phyloP scores from a whole-genome alignment of 2,113 vertebrate species.

The Pedionomus torquatus region DNA sequence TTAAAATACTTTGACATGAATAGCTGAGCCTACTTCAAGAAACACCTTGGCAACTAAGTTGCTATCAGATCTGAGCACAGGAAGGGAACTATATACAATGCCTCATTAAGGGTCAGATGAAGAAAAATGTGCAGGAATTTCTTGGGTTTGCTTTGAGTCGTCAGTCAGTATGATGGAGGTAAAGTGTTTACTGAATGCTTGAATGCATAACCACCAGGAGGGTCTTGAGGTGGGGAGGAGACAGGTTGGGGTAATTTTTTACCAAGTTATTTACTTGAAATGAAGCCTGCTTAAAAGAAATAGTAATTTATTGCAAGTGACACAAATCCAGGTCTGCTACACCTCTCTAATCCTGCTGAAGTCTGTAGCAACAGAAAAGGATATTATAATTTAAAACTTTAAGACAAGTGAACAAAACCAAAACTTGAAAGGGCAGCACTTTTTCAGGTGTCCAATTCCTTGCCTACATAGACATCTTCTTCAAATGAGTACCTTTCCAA shows the following conservation, averaged over 20 bases:
- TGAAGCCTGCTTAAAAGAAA: not conserved
- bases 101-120: not conserved
- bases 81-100: not conserved
- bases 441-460: not conserved
- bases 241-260: not conserved
- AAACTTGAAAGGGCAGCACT: not conserved
- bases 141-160: not conserved
- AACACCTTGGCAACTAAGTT: not conserved
- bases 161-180: not conserved
- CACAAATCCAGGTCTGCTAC: not conserved
- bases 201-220: not conserved
- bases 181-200: not conserved
- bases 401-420: not conserved
- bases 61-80: not conserved
- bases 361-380: not conserved
- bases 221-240: not conserved
- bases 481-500: not conserved
- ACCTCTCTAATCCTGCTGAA: not conserved
- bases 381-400: not conserved
- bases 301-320: not conserved
- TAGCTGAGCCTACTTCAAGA: not conserved
- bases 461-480: not conserved
- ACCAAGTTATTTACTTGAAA: not conserved
- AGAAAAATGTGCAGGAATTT: not conserved
- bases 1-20: not conserved